A percentile compares a stretch with the other conserved stretches of the same genome.
These are phyloP conservation scores for Marmota monax DNA, from an alignment of 2,113 vertebrate genomes.

Conservation along the genomic window DNA sequence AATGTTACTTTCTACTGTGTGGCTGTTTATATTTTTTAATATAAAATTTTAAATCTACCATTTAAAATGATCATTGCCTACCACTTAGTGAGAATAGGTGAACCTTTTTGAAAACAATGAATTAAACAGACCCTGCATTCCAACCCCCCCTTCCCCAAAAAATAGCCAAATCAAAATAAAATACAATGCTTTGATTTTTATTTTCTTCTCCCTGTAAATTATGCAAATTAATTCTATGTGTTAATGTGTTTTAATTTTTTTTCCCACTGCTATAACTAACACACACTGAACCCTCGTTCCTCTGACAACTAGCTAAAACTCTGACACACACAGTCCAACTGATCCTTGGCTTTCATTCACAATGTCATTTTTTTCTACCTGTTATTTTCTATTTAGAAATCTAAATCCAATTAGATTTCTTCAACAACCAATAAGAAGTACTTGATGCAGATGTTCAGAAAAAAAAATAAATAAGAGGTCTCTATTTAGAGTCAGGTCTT, in stretches of 20 bases:
- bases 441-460: neutral
- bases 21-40: neutral
- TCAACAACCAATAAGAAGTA: neutral
- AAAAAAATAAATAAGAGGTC: neutral
- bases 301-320: constrained; percentile 23
- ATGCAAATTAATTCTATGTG: constrained; percentile 34
- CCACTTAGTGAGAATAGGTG: neutral
- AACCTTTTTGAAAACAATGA: constrained; percentile 18
- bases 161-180: constrained; percentile 19
- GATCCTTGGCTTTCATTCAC: neutral
- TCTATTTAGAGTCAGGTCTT: constrained; percentile 77
- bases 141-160: neutral
- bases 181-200: constrained; percentile 2
- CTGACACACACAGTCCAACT: neutral
- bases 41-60: constrained; percentile 6
- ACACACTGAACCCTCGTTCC: neutral
- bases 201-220: neutral
- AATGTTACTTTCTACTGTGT: neutral
- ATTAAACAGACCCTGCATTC: constrained; percentile 22
- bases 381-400: constrained; percentile 9
- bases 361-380: neutral
- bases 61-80: constrained; percentile 29
- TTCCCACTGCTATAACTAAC: neutral
- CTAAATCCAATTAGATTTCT: neutral
- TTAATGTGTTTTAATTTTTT: constrained; percentile 24